phyloP scores from a whole-genome alignment of 2,888 invertebrate species.

The Agriopis leucophaearia region DNA sequence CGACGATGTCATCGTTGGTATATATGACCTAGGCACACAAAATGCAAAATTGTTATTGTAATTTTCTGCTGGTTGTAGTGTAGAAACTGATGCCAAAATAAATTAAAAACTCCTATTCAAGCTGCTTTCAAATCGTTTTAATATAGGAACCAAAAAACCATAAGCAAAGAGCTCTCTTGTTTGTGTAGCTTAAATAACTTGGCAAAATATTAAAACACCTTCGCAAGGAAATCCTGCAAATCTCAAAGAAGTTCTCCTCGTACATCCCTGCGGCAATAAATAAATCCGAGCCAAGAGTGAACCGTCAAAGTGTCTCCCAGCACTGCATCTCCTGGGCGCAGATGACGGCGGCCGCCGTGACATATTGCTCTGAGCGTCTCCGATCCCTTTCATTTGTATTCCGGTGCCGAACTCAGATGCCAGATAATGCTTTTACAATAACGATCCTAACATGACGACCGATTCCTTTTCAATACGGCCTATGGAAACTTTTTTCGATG shows the following conservation, averaged over 20 bases:
- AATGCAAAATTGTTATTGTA: too few relatives aligned
- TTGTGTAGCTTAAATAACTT: constrained; percentile 12
- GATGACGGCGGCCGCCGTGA: constrained; percentile 62
- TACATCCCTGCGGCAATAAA: constrained; percentile 34
- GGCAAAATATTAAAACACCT: constrained; percentile 18
- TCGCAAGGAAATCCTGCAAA: constrained; percentile 11
- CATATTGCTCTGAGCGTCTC: constrained; percentile 76
- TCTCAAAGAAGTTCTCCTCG: constrained; percentile 18
- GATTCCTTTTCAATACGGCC: constrained; percentile 72
- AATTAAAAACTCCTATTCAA: too few relatives aligned
- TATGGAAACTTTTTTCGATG: constrained; percentile 27
- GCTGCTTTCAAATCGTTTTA: too few relatives aligned
- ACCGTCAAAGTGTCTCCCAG: constrained; percentile 39
- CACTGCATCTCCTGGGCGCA: constrained; percentile 42
- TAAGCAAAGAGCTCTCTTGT: constrained; percentile 9
- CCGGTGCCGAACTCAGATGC: constrained; percentile 69
- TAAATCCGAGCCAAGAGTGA: constrained; percentile 36
- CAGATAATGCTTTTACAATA: constrained; percentile 83
- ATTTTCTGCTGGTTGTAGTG: too few relatives aligned
- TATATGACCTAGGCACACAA: neutral
- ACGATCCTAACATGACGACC: constrained; percentile 73
- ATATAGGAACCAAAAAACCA: neutral
- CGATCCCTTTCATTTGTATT: constrained; percentile 77
- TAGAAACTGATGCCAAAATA: too few relatives aligned
- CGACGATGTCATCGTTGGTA: neutral